Evolutionary conservation across 2,888 invertebrate species (phyloP), one percentile per base, ranked within the genome.

Genomic region (Slavum lentiscoides): DNA sequence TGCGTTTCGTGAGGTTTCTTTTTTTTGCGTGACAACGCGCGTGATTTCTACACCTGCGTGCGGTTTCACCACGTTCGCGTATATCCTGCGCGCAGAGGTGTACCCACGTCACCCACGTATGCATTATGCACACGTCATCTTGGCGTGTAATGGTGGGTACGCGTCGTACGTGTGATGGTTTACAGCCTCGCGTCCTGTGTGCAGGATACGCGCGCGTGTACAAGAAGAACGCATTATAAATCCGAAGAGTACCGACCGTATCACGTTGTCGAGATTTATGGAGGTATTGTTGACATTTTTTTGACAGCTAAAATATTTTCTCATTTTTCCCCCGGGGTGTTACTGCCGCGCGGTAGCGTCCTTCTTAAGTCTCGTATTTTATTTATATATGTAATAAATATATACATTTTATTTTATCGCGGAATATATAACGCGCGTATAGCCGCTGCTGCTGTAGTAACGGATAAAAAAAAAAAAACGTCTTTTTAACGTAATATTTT

Each of bases 181-280:
- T 30, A 30, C 30, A 30, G 30, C 30, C 2, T 30, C 30, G 30
- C 30, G 30, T 30, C 4, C 4, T 30, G 30, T 30, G 30, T 4
- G 30, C 30, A 30, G 15, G 39, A 15, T 15, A 4, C 43, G 3
- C 49, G 61, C 30, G 30, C 4, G 30, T 30, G 4, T 30, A 55
- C 23, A 21, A 43, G 17, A 15, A 30, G 30, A 69, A 53, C 69
- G 7, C 62, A 55, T 77, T 70, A 30, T 4, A 61, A 70, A 70
- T 77, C 77, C 64, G 6, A 39, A n/a, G 37, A 19, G 39, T 59
- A 17, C 61, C 61, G 5, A 55, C 49, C 53, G 37, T 62, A 77
- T 77, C 77, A 77, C 77, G 77, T 77, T 61, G 68, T 77, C 62
- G 37, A 77, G 77, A 77, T 77, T 77, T 77, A 77, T 62, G 69